Conservation (phyloP, 2,113 vertebrate genomes). For the Paramormyrops kingsleyae region DNA sequence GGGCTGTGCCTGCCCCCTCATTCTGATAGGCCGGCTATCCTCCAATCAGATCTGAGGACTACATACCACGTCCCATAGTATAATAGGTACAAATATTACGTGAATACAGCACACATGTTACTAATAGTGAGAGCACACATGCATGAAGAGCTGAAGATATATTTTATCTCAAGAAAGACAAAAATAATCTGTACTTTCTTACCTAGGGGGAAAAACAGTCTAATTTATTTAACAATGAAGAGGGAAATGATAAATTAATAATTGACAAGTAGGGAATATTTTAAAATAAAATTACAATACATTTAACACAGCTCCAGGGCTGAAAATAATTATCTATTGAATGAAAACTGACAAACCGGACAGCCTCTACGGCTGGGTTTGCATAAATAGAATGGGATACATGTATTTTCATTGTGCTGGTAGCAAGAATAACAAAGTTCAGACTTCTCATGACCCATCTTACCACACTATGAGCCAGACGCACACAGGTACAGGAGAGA, state of each 20-base stretch:
- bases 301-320: neutral
- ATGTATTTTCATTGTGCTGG: neutral
- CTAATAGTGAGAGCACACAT: neutral
- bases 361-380: neutral
- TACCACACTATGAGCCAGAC: neutral
- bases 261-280: neutral
- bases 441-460: neutral
- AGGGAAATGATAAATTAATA: neutral
- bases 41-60: neutral
- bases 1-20: constrained; percentile 14
- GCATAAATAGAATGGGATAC: neutral
- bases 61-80: neutral
- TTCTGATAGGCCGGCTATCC: neutral
- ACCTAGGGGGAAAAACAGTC: neutral
- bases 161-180: neutral
- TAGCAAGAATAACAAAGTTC: neutral
- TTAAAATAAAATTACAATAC: neutral
- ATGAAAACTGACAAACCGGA: neutral
- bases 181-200: neutral
- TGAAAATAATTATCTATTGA: neutral
- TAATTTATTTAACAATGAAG: neutral
- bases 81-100: neutral
- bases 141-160: no score
- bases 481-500: neutral
- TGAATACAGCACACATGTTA: neutral